Evolutionary conservation across 2,113 vertebrate genomes (phyloP), one percentile per base, ranked within the genome.

Genomic region (Fulmarus glacialis): DNA sequence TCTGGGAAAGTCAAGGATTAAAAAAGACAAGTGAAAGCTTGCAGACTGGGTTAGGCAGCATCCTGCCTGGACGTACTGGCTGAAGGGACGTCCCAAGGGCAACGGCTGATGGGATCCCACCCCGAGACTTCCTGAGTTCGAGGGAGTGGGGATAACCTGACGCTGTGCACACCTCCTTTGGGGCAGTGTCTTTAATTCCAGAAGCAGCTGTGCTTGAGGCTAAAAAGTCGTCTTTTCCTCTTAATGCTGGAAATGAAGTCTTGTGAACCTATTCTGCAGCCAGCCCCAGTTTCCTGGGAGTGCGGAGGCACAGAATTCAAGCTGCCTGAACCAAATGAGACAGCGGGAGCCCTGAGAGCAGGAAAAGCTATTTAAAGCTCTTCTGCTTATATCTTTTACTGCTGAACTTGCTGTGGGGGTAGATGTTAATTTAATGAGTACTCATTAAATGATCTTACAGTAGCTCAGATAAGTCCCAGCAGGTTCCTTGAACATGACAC

Each of bases 401-500:
- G 90, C 82, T 22, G 75, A 95, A 87, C 80, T 81, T 92, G 85
- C 95, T 96, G 92, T 92, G 82, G 93, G 96, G 92, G 88, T 89
- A 90, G 96, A 96, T 96, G 93, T 93, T 97, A 94, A 94, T 96
- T 96, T 96, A 97, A 96, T 97, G 97, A 96, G 80, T 79, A 60
- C 92, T 97, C 96, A 94, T 97, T 97, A 96, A 95, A 96, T 82
- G 93, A 94, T 96, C 78, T 94, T 96, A 93, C 47, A 92, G 87
- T 80, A 96, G 88, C 92, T 95, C 79, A 79, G 82, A 90, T 87
- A 80, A 23, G 93, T 94, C 96, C 95, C 96, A 97, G 94, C 88
- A 94, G 93, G 93, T 97, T 93, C 74, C 85, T 78, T 16, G 58
- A 92, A 79, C 92, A 90, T 81, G 94, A 90, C 88, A 73, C 89